Conservation (phyloP, 2,797 vertebrate species). For the Catamblyrhynchus diadema region DNA sequence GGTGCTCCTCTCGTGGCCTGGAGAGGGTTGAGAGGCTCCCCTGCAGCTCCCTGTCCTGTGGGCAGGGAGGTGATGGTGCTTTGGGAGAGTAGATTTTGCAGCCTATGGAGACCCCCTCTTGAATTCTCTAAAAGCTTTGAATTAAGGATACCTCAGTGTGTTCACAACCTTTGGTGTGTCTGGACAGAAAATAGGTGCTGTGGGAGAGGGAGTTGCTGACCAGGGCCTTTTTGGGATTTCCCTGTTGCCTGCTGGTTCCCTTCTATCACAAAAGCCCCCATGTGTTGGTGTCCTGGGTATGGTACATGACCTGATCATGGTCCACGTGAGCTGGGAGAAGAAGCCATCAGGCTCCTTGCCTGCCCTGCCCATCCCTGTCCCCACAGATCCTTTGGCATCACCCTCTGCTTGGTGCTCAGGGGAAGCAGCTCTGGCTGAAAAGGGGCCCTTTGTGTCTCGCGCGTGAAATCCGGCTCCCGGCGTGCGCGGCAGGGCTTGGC, state of each 20-base stretch:
- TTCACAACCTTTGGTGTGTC: not conserved
- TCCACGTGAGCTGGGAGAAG: not conserved
- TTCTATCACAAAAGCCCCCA: not conserved
- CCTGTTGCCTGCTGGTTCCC: not conserved
- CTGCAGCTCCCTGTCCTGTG: not conserved
- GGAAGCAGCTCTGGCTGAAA: slow-evolving; percentile 1
- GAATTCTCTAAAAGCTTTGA: not conserved
- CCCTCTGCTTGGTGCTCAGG: not conserved
- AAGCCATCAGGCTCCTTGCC: not conserved
- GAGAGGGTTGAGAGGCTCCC: not conserved
- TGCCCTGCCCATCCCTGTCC: not conserved
- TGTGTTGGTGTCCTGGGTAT: rapidly evolving
- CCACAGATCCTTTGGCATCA: rapidly evolving
- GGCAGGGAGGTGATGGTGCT: not conserved
- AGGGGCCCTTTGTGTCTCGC: slow-evolving; percentile 14
- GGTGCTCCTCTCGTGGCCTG: not conserved
- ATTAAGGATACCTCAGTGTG: not conserved
- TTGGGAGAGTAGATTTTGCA: not conserved
- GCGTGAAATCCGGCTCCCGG: not conserved
- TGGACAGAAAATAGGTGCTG: not conserved
- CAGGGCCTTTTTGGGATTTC: not conserved
- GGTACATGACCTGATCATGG: not conserved
- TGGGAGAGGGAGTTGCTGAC: not conserved
- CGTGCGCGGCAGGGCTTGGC: not conserved
- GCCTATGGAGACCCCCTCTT: rapidly evolving